Percentiles rank a stretch among this genome's conserved stretches.
Conservation (phyloP, 30 jellyfish, hydroid and myxozoan genomes). For the Calvadosia cruxmelitensis region DNA sequence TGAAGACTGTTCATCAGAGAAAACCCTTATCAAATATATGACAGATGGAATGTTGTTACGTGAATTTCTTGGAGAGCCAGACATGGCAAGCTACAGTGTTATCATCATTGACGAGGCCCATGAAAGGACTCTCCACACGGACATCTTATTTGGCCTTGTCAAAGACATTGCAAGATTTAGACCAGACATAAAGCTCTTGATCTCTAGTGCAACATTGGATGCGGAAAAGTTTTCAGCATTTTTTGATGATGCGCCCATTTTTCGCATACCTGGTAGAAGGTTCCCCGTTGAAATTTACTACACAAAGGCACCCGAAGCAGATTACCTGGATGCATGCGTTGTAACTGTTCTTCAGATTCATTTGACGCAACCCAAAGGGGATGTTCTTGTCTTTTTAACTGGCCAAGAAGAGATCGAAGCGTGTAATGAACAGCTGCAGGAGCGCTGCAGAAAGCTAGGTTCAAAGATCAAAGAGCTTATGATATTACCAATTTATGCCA, state of each 20-base stretch:
- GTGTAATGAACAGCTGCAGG: constrained; percentile 81
- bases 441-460: constrained; percentile 82
- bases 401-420: constrained; percentile 99
- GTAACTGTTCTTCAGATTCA: constrained; percentile 97
- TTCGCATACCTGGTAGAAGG: constrained; percentile 98
- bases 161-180: constrained; percentile 98
- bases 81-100: constrained; percentile 90
- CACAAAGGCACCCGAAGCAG: constrained; percentile 99
- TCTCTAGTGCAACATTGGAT: constrained; percentile 99
- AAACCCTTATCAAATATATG: constrained; percentile 89
- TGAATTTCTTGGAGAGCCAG: constrained; percentile 99
- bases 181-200: constrained; percentile 73
- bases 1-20: constrained; percentile 95
- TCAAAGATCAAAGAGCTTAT: constrained; percentile 76
- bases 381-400: constrained; percentile 82
- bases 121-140: constrained; percentile 98
- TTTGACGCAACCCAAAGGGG: constrained; percentile 98
- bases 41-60: constrained; percentile 99
- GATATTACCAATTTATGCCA: constrained; percentile 91
- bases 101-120: constrained; percentile 98
- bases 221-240: constrained; percentile 95
- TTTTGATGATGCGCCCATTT: constrained; percentile 99
- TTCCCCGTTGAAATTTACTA: constrained; percentile 95
- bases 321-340: constrained; percentile 96
- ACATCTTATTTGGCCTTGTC: constrained; percentile 86